Base-by-base conservation (phyloP, 2,797 vertebrate genomes). In the Myotis planiceps region DNA sequence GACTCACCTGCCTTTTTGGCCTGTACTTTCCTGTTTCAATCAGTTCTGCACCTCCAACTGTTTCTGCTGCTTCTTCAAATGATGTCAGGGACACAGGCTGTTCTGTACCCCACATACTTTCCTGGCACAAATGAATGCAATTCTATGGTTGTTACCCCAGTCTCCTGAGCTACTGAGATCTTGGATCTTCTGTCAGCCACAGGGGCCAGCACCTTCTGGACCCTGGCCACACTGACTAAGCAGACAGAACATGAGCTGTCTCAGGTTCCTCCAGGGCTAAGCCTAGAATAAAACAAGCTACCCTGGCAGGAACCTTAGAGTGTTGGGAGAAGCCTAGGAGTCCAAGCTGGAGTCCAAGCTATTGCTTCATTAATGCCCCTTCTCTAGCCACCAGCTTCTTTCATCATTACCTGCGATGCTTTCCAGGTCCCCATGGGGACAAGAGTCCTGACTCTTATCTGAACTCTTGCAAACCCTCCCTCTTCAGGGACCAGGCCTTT, bases 1-100 rank as follows among this genome's bases (percentile, higher is more conserved):
- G 96, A 97, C 85, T 93, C 96, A 96, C 37, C 39, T 86, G 81
- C 84, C 81, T 93, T 39, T 94, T 25, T 42, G 66, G 68, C n/a
- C 84, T 63, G 21, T 65, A 13, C 60, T 84, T 91, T 76, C 3
- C 83, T 84, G 32, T 92, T 95, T 92, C 68, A 63, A 51, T 82
- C 82, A 66, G 66, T 39, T 32, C 53, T 65, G 47, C 53, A 66
- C 75, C 78, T 88, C 92, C 76, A 92, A 27, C 87, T 66, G 49
- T 66, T 93, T 93, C n/a, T 84, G 60, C 19, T 84, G 68, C 42
- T 76, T 53, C 82, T 93, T 90, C 39, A 83, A 71, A 60, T 18
- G 10, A 16, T 78, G 2, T 47, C 78, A n/a, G 71, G 66, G 34
- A 65, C 29, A 53, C 18, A 49, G 66, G 14, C 60, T 87, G 37